Conservation (phyloP, 1,140 invertebrate species). For the Holcopasites calliopsidis region DNA sequence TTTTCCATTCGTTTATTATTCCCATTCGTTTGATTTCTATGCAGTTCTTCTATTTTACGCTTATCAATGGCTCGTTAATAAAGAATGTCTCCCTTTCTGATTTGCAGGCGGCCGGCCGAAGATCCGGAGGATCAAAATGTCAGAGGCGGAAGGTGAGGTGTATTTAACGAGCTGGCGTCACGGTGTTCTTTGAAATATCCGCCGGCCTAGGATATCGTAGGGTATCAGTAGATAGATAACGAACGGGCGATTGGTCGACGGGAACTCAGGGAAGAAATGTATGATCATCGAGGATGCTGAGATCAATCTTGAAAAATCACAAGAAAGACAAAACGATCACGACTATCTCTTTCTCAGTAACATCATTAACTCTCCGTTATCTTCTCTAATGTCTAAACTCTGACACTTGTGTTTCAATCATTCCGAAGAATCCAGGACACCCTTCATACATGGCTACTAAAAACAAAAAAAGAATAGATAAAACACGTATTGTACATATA, state of each 20-base stretch:
- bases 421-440: neutral
- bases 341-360: neutral
- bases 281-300: slow-evolving; percentile 31
- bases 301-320: no score
- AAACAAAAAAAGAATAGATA: neutral
- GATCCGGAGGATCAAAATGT: slow-evolving; percentile 69
- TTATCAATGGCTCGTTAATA: neutral
- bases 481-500: slow-evolving; percentile 11
- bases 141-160: slow-evolving; percentile 73
- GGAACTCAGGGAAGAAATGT: slow-evolving; percentile 35
- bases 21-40: neutral
- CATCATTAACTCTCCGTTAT: slow-evolving; percentile 20
- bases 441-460: slow-evolving; percentile 28
- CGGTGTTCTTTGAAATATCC: slow-evolving; percentile 49
- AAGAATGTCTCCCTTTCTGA: slow-evolving; percentile 21
- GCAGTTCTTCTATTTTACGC: neutral
- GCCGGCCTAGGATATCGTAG: slow-evolving; percentile 35
- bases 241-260: slow-evolving; percentile 47
- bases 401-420: neutral
- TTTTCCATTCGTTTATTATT: neutral
- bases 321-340: no score
- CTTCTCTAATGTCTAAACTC: neutral
- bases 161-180: slow-evolving; percentile 51
- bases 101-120: slow-evolving; percentile 68
- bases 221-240: slow-evolving; percentile 55